Conservation (phyloP, 2,797 vertebrate genomes). For the Xiphorhynchus erythropygius region DNA sequence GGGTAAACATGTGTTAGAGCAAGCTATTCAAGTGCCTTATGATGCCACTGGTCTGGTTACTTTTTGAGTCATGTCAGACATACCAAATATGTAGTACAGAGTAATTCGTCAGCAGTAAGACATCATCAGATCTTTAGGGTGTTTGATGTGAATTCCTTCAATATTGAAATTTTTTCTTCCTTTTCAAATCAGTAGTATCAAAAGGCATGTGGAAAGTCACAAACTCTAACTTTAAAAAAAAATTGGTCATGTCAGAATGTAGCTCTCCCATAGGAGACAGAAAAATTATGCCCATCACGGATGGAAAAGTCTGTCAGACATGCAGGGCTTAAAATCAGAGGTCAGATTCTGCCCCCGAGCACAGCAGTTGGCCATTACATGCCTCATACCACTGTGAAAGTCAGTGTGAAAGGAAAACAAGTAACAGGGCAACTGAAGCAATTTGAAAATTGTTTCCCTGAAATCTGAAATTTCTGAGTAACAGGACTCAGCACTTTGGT, state of each 20-base stretch:
- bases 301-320: neutral
- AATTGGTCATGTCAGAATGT: accelerated
- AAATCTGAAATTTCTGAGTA: neutral
- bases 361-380: neutral
- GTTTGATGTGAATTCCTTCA: neutral
- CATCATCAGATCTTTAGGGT: neutral
- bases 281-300: neutral
- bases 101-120: neutral
- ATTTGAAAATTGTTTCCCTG: neutral
- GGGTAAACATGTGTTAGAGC: neutral
- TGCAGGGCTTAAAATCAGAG: neutral
- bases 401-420: neutral
- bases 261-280: neutral
- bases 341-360: neutral
- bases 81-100: neutral
- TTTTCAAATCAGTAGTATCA: neutral
- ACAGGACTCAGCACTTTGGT: neutral
- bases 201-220: neutral
- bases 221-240: neutral
- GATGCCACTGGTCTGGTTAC: accelerated
- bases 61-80: neutral
- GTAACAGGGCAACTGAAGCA: neutral
- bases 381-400: neutral
- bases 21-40: neutral
- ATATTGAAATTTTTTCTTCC: neutral